Percentiles rank a stretch among this genome's conserved stretches.
These are phyloP conservation scores for Oxygymnocypris stewartii DNA, from an alignment of 2,113 vertebrate genomes.

Conservation along the genomic window DNA sequence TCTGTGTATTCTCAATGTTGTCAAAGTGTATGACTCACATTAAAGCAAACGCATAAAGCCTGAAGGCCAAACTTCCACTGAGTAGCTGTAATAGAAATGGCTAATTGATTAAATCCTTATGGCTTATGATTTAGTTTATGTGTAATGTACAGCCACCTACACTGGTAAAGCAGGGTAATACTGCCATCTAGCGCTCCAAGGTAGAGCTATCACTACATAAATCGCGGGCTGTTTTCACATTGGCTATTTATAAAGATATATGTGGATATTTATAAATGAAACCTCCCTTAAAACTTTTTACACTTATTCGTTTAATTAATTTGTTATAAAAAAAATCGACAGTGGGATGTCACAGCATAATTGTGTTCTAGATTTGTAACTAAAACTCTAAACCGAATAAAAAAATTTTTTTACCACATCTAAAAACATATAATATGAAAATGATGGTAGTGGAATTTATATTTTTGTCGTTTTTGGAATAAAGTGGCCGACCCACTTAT, in stretches of 20 bases:
- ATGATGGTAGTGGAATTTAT: neutral
- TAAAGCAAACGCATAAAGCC: neutral
- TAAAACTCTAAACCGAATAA: neutral
- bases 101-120: neutral
- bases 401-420: neutral
- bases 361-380: neutral
- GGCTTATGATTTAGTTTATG: too few species aligned
- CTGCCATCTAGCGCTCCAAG: slow-evolving; percentile 55
- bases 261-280: neutral
- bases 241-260: neutral
- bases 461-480: neutral
- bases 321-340: neutral
- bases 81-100: neutral
- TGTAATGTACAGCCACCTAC: too few species aligned
- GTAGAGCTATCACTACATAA: neutral
- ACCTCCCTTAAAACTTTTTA: neutral
- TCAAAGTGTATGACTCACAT: neutral
- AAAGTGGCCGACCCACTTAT: neutral
- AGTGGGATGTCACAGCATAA: neutral
- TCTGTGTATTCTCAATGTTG: neutral
- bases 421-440: neutral
- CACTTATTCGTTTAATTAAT: neutral
- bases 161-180: neutral
- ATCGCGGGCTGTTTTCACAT: neutral
- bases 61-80: neutral